A percentile compares a stretch with the other conserved stretches of the same genome.
Conservation (phyloP, 2,113 vertebrate genomes). For the Podarcis raffonei region DNA sequence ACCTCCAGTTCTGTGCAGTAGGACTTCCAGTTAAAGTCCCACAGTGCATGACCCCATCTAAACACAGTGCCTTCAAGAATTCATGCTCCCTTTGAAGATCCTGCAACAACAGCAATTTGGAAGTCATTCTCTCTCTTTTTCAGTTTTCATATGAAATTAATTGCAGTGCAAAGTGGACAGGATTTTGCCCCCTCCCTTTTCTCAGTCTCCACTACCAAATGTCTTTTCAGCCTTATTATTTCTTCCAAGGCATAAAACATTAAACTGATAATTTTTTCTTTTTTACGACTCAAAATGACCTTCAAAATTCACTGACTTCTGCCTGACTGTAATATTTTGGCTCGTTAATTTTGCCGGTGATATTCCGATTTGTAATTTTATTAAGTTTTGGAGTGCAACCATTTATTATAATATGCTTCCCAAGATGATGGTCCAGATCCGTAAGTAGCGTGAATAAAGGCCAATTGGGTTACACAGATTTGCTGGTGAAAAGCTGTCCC, state of each 20-base stretch:
- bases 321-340: constrained; percentile 76
- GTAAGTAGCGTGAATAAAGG: not conserved
- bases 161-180: constrained; percentile 9
- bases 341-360: constrained; percentile 78
- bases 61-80: accelerated
- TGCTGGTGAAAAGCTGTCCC: accelerated
- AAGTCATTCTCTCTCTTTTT: constrained; percentile 26
- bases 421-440: constrained; percentile 61
- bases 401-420: constrained; percentile 71
- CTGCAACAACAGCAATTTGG: not conserved
- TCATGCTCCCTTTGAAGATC: not conserved
- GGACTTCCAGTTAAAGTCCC: not conserved
- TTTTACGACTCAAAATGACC: constrained; percentile 75
- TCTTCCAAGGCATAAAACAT: constrained; percentile 70
- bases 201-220: not conserved
- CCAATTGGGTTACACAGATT: not conserved
- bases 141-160: constrained; percentile 48
- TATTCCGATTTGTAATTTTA: constrained; percentile 78
- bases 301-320: constrained; percentile 76
- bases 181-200: not conserved
- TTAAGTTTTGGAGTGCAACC: constrained; percentile 74
- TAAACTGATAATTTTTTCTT: constrained; percentile 52
- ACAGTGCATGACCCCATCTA: not conserved
- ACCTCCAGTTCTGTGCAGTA: not conserved
- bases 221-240: constrained; percentile 60